A percentile compares a stretch with the other conserved stretches of the same genome.
Evolutionary conservation across 2,888 invertebrate genomes (phyloP).

Genomic region (Volucella bombylans): DNA sequence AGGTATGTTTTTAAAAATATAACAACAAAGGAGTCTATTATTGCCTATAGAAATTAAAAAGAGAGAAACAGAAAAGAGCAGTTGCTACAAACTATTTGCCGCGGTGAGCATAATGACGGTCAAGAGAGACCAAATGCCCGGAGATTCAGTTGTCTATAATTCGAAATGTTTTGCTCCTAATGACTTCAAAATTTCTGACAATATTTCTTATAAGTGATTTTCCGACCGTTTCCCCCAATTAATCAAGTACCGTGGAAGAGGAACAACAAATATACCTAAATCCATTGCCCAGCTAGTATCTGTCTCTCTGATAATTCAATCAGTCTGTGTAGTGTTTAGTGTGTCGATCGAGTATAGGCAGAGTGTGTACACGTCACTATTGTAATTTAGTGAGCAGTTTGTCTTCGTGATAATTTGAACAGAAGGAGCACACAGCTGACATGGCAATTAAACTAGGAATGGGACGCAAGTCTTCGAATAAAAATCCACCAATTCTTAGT

Average conservation of each 20-base stretch:
- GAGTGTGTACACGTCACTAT: constrained; percentile 68
- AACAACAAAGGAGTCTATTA: too few relatives aligned
- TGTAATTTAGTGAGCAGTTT: constrained; percentile 59
- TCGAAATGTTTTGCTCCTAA: too few relatives aligned
- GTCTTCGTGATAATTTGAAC: constrained; percentile 54
- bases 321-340: not conserved
- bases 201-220: too few relatives aligned
- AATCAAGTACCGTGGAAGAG: constrained; percentile 2
- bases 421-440: constrained; percentile 41
- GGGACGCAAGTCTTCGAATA: constrained; percentile 91
- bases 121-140: too few relatives aligned
- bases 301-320: constrained; percentile 49
- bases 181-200: too few relatives aligned
- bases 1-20: too few relatives aligned
- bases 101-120: too few relatives aligned
- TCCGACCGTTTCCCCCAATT: too few relatives aligned
- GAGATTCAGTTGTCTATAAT: too few relatives aligned
- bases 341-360: constrained; percentile 10
- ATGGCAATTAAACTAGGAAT: constrained; percentile 89
- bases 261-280: constrained; percentile 13
- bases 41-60: too few relatives aligned
- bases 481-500: constrained; percentile 97
- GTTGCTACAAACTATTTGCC: too few relatives aligned
- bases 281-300: constrained; percentile 3
- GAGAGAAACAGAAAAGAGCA: too few relatives aligned